A percentile compares a stretch with the other conserved stretches of the same genome.
Conservation (phyloP, 2,797 vertebrate species). For the Menidia menidia region DNA sequence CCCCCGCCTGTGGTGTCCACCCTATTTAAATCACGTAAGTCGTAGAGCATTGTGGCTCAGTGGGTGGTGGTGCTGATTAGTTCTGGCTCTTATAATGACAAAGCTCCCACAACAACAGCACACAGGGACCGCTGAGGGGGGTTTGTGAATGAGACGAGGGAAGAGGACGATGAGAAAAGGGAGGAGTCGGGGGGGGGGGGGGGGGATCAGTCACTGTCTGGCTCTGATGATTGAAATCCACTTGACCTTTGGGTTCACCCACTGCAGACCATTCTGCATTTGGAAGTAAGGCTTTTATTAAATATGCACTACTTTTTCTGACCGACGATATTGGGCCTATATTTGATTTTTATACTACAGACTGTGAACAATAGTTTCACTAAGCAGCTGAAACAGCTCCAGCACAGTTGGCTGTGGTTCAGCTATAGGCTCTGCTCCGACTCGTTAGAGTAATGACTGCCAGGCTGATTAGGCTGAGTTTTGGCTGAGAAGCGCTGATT, state of each 20-base stretch:
- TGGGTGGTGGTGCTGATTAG: constrained; percentile 52
- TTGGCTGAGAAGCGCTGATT: not conserved
- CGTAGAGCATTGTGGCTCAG: constrained; percentile 19
- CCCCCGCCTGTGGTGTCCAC: constrained; percentile 38
- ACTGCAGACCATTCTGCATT: not conserved
- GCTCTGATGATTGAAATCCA: constrained; percentile 30
- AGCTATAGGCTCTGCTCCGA: not conserved
- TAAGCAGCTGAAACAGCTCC: not conserved
- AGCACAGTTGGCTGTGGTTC: not conserved
- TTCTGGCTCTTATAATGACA: constrained; percentile 54
- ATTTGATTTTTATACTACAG: too few species aligned
- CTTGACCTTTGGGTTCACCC: constrained; percentile 31
- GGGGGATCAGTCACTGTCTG: constrained; percentile 21
- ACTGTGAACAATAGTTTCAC: too few species aligned
- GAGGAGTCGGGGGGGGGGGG: not conserved
- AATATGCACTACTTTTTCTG: not conserved
- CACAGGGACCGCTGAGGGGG: constrained; percentile 36
- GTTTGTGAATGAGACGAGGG: constrained; percentile 40
- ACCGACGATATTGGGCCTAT: not conserved
- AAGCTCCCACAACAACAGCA: constrained; percentile 41
- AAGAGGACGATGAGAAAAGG: constrained; percentile 28
- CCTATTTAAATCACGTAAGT: constrained; percentile 55
- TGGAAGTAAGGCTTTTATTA: not conserved
- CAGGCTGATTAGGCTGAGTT: not conserved
- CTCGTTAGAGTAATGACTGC: not conserved